phyloP scores from a whole-genome alignment of 2,113 vertebrate genomes.

The Ceyx cyanopectus region DNA sequence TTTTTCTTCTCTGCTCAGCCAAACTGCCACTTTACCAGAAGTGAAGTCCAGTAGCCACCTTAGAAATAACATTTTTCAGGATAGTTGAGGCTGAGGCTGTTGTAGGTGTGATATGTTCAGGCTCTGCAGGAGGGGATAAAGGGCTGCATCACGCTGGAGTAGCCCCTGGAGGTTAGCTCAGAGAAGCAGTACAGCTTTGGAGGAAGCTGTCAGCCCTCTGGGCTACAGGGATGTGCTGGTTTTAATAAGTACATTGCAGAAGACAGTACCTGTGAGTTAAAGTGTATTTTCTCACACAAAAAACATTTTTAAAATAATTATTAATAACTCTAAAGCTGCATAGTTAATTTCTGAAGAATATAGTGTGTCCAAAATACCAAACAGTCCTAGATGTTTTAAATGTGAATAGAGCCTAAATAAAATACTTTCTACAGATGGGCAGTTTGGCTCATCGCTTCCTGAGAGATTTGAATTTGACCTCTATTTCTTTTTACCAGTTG shows the following conservation, averaged over 20 bases:
- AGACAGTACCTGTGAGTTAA: conserved; percentile 46
- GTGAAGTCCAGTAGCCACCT: conserved; percentile 24
- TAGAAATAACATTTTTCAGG: conserved; percentile 41
- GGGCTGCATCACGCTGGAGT: conserved; percentile 47
- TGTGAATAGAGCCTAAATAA: neutral
- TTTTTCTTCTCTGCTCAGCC: neutral
- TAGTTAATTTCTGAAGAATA: neutral
- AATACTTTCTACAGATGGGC: neutral
- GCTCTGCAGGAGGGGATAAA: conserved; percentile 31
- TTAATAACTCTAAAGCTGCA: neutral
- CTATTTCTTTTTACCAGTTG: neutral
- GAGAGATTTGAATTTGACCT: neutral
- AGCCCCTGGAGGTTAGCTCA: conserved; percentile 77
- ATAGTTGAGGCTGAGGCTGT: neutral
- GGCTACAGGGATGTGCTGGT: conserved; percentile 75
- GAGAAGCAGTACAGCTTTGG: conserved; percentile 68
- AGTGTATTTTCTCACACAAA: conserved; percentile 39
- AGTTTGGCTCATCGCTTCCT: neutral
- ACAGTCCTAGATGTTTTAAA: neutral
- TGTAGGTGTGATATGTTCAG: neutral
- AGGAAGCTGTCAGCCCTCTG: conserved; percentile 80
- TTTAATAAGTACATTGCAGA: conserved; percentile 74
- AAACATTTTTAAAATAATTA: neutral
- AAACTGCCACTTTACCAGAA: conserved; percentile 11
- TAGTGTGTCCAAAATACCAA: neutral